These are phyloP conservation scores for Chymomyza caudatula DNA, from an alignment of 2,888 invertebrate genomes.

Conservation along the genomic window DNA sequence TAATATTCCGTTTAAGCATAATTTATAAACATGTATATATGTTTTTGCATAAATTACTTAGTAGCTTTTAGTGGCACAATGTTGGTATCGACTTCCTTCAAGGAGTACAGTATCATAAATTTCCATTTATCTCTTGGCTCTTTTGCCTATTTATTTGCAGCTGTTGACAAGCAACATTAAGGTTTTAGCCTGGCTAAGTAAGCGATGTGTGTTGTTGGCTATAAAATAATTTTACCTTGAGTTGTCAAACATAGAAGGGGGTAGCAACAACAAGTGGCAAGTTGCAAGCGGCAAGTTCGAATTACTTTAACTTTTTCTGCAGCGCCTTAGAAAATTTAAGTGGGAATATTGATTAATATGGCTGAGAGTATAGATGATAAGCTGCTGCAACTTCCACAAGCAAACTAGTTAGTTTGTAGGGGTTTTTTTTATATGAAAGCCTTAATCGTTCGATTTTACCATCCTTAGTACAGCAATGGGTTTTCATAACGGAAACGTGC, in stretches of 20 bases:
- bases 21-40: constrained; percentile 5
- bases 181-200: constrained; percentile 18
- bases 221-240: neutral
- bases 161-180: constrained; percentile 61
- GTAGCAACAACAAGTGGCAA: neutral
- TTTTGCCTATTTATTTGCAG: constrained; percentile 51
- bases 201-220: neutral
- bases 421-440: too few species aligned
- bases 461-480: too few species aligned
- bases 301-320: too few species aligned
- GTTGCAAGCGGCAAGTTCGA: neutral
- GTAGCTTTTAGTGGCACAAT: constrained; percentile 52
- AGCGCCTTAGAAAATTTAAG: too few species aligned
- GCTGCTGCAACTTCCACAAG: too few species aligned
- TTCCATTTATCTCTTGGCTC: constrained; percentile 58
- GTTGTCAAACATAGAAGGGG: neutral
- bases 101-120: constrained; percentile 52
- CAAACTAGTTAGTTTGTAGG: too few species aligned
- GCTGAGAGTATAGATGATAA: too few species aligned
- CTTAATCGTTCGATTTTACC: too few species aligned
- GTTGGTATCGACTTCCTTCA: constrained; percentile 16
- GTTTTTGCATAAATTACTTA: constrained; percentile 52
- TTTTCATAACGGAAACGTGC: too few species aligned
- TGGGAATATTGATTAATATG: too few species aligned
- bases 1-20: neutral